Evolutionary conservation across 2,797 vertebrate species (phyloP), one percentile per base, ranked within the genome.

Genomic region (Morelia viridis): DNA sequence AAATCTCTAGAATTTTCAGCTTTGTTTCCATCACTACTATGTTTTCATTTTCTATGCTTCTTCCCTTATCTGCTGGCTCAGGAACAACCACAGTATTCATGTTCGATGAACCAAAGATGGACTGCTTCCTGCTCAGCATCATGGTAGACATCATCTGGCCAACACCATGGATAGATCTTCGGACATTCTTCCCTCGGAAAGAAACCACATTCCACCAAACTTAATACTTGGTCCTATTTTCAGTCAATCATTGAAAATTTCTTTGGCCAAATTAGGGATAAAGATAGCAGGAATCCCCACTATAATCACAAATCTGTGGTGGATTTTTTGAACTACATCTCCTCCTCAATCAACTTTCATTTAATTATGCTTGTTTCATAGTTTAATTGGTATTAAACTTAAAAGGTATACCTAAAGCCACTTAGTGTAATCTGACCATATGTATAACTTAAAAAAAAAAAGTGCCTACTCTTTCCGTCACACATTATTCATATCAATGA

Each of bases 91-190:
- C 97, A 0, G 97, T 2, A 9, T 97, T 96, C 61, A 98, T 97
- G 88, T 93, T 92, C 0, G 98, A 97, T 3, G 95, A 0, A 6
- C 97, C 97, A 83, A 99, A 98, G 93, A 99, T 94, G 58, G 99
- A 99, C 96, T 98, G 98, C 92, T 99, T 99, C 92, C 98, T 98
- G 97, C 96, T 99, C 93, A 99, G 98, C 88, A 99, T 98, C 99
- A 99, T 99, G 94, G 99, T 99, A 96, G 99, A 98, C 99, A 99
- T 99, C 95, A 99, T 99, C 96, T 99, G 99, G 24, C 99, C 99
- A 97, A 99, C 98, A 0, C 99, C 99, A 93, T 99, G 99, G 95
- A 99, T 99, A 26, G 99, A 99, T 58, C 98, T 97, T 94, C 98
- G 98, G 92, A 99, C 98, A 0, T 99, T 99, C 96, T 98, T 99